phyloP scores from a whole-genome alignment of 2,113 vertebrate species.

The Okapia johnstoni region DNA sequence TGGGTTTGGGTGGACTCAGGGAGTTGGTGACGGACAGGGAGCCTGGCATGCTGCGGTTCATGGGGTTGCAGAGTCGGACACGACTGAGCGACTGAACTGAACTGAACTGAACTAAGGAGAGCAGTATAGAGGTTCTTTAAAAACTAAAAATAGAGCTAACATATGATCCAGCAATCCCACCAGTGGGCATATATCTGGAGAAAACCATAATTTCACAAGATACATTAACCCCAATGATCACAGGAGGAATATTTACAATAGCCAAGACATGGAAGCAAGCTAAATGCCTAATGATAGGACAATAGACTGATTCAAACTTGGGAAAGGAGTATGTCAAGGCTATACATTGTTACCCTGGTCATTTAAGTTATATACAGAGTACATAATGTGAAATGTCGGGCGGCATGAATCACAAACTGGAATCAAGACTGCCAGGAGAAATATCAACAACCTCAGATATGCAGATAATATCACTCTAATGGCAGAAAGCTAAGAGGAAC shows the following conservation, averaged over 20 bases:
- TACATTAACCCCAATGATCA: neutral
- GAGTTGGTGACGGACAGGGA: too few species aligned
- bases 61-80: too few species aligned
- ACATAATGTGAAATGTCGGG: neutral
- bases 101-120: neutral
- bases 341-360: neutral
- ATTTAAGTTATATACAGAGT: neutral
- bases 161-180: neutral
- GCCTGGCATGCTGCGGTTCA: too few species aligned
- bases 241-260: neutral
- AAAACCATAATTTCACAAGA: neutral
- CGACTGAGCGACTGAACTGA: too few species aligned
- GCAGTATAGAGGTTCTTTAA: neutral
- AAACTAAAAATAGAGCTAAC: neutral
- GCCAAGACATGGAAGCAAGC: neutral
- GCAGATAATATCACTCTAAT: neutral
- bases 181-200: neutral
- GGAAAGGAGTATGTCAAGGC: neutral
- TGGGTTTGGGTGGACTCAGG: too few species aligned
- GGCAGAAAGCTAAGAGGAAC: neutral
- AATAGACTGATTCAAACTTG: neutral
- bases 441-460: neutral
- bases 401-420: neutral
- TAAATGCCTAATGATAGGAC: neutral
- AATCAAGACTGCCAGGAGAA: neutral